phyloP scores from a whole-genome alignment of 2,888 invertebrate genomes.

The Hydriomena furcata region DNA sequence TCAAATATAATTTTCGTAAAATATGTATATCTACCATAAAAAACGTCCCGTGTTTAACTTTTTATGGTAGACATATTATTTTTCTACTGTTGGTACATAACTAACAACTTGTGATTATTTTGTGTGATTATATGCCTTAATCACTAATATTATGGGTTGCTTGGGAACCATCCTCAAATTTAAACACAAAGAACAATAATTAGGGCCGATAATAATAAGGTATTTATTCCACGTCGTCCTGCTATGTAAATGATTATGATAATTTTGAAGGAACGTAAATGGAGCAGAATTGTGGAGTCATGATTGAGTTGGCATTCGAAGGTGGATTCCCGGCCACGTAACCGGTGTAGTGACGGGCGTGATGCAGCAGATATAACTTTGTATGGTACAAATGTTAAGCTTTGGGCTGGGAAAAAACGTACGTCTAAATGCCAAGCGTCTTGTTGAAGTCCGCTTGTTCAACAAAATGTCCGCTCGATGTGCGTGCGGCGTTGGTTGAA shows the following conservation, averaged over 20 bases:
- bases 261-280: constrained; percentile 75
- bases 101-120: too few relatives aligned
- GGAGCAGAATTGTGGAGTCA: constrained; percentile 76
- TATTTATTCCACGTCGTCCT: constrained; percentile 62
- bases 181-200: constrained; percentile 80
- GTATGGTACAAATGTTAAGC: constrained; percentile 34
- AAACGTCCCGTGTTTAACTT: too few relatives aligned
- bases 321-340: constrained; percentile 55
- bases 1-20: too few relatives aligned
- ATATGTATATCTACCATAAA: too few relatives aligned
- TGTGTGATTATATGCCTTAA: too few relatives aligned
- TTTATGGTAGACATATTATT: too few relatives aligned
- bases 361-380: constrained; percentile 61
- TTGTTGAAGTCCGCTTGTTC: neutral
- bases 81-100: too few relatives aligned
- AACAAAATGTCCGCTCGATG: neutral
- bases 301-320: constrained; percentile 60
- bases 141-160: neutral
- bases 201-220: constrained; percentile 73
- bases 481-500: too few relatives aligned
- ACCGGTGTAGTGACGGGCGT: constrained; percentile 59
- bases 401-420: too few relatives aligned
- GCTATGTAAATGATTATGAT: constrained; percentile 80
- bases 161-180: constrained; percentile 55
- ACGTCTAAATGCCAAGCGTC: too few relatives aligned